Evolutionary conservation across 2,113 vertebrate species (phyloP).

Genomic region (Excalfactoria chinensis): DNA sequence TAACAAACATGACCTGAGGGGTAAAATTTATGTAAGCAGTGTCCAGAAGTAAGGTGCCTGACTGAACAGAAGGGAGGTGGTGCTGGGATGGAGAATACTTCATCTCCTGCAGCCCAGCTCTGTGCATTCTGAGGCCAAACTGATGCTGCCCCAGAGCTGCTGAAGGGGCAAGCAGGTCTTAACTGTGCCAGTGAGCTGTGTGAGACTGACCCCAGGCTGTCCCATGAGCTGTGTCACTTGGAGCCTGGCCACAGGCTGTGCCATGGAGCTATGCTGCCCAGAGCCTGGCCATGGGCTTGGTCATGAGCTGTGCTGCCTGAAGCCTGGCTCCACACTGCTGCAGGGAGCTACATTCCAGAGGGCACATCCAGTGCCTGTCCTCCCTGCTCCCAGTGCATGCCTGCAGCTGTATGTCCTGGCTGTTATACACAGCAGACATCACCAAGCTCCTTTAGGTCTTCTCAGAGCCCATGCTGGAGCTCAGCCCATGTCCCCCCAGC

Average conservation of each 20-base stretch:
- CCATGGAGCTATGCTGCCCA: background rate
- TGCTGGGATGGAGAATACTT: background rate
- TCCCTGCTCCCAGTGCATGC: background rate
- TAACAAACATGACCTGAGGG: constrained; percentile 5
- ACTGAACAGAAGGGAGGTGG: background rate
- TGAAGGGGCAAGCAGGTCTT: background rate
- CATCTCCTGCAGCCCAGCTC: background rate
- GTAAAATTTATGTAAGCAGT: background rate
- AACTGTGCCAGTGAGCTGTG: too few species aligned
- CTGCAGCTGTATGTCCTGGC: background rate
- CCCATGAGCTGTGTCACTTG: background rate
- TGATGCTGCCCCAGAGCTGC: background rate
- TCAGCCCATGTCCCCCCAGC: accelerated
- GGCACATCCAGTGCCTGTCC: background rate
- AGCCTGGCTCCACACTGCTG: too few species aligned
- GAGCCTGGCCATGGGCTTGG: too few species aligned
- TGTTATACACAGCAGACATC: accelerated
- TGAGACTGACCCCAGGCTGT: background rate
- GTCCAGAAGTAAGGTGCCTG: constrained; percentile 18
- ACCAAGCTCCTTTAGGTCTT: background rate
- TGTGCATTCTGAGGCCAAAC: background rate
- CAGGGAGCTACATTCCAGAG: background rate
- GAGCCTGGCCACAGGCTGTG: background rate
- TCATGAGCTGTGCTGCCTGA: too few species aligned
- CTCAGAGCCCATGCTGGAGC: background rate